Evolutionary conservation across 1,140 invertebrate species (phyloP).

Genomic region (Aphis craccivora): DNA sequence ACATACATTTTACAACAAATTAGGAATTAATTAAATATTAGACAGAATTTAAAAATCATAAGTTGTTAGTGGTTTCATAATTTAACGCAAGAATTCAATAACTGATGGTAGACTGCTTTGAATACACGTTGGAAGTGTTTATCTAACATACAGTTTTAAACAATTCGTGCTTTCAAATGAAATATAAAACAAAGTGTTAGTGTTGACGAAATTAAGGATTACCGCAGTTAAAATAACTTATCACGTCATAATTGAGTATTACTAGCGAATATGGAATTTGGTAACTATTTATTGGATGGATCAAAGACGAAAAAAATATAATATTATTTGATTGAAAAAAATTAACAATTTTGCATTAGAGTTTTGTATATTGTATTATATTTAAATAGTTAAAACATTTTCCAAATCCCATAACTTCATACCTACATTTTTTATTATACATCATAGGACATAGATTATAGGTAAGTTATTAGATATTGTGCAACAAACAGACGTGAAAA

Average conservation of each 20-base stretch:
- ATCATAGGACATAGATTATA: neutral
- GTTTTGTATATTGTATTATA: neutral
- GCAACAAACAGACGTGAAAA: neutral
- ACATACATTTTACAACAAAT: neutral
- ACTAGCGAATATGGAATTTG: too few relatives aligned
- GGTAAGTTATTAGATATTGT: neutral
- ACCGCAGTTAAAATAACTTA: too few relatives aligned
- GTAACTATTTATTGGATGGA: neutral
- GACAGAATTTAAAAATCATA: neutral
- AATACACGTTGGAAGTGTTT: too few relatives aligned
- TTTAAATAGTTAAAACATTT: neutral
- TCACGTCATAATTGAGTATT: too few relatives aligned
- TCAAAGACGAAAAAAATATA: neutral
- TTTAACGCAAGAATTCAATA: neutral
- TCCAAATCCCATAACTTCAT: neutral
- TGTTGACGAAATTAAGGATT: too few relatives aligned
- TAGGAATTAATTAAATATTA: too few relatives aligned
- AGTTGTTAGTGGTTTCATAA: neutral
- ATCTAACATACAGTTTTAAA: too few relatives aligned
- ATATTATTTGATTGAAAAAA: neutral
- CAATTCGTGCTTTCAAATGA: too few relatives aligned
- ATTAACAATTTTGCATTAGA: too few relatives aligned
- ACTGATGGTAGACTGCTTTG: too few relatives aligned
- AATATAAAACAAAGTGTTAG: too few relatives aligned
- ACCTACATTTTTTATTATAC: too few relatives aligned